phyloP scores from a whole-genome alignment of 2,888 invertebrate species.

The Chalcosyrphus nemorum region DNA sequence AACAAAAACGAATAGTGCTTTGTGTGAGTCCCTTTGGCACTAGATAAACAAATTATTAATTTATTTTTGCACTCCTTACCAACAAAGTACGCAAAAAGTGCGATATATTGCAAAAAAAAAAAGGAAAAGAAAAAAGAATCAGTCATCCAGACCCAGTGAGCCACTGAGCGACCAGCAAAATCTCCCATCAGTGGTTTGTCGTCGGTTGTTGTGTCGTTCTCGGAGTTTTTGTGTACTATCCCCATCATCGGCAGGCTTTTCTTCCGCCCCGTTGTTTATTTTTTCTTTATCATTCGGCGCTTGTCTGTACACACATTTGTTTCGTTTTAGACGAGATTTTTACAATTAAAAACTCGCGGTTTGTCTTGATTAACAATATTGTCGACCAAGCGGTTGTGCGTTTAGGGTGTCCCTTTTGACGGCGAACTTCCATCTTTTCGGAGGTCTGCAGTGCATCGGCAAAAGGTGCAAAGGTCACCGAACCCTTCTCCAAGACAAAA shows the following conservation, averaged over 20 bases:
- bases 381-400: no score
- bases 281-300: constrained; percentile 25
- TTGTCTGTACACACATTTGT: constrained; percentile 15
- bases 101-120: no score
- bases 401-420: no score
- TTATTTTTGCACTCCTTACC: constrained; percentile 68
- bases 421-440: no score
- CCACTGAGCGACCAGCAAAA: constrained; percentile 26
- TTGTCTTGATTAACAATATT: not conserved
- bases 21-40: not conserved
- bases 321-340: not conserved
- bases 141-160: no score
- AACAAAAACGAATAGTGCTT: no score
- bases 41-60: constrained; percentile 6
- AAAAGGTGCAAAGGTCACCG: constrained; percentile 55
- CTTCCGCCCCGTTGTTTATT: constrained; percentile 48
- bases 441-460: constrained; percentile 2
- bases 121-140: no score
- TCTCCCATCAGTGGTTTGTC: not conserved
- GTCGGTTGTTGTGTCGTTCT: not conserved
- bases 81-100: no score
- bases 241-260: no score
- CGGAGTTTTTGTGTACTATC: constrained; percentile 35
- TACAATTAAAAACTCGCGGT: constrained; percentile 1
- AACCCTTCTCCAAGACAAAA: constrained; percentile 7